Evolutionary conservation across 1,140 invertebrate genomes (phyloP), one percentile per base, ranked within the genome.

Genomic region (Eriocheir sinensis): DNA sequence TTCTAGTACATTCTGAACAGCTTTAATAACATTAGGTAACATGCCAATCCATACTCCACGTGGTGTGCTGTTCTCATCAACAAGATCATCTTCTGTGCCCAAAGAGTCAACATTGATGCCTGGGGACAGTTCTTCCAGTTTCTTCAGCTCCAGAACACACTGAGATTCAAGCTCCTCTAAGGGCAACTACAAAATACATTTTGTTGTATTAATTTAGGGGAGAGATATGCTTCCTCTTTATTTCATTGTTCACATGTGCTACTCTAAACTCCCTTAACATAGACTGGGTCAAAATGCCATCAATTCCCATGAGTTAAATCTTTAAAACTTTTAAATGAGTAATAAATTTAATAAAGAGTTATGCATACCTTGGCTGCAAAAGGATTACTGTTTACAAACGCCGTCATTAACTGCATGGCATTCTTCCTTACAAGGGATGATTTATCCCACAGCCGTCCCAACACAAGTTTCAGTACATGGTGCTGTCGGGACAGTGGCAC

Each of bases 321-420:
- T 21, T n/a, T n/a, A n/a, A n/a, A n/a, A n/a, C n/a, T n/a, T n/a
- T n/a, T n/a, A n/a, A n/a, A n/a, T n/a, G n/a, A 60, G n/a, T n/a
- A n/a, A n/a, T 41, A 80, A 30, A 15, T 17, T 15, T 41, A 3
- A 38, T 81, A 40, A 21, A 36, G 9, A 93, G 17, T 86, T 21
- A n/a, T 32, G 4, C 32, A 53, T 86, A 98, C 97, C 97, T 97
- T 97, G 27, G 97, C 97, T 93, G 97, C 97, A 96, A 98, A 98
- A 48, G 98, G 98, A 97, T 99, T 99, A 80, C 97, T 97, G 96
- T 98, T 98, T 6, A 99, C 96, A 95, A 98, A 97, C 32, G 97
- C 97, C 53, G 98, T 98, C 12, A 98, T 96, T n/a, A 98, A 97
- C 96, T 98, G 98, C 89, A 99, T 97, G 85, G 98, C 98, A 95